These are phyloP conservation scores for Trichogramma dendrolimi DNA, from an alignment of 2,888 invertebrate species.

Conservation along the genomic window DNA sequence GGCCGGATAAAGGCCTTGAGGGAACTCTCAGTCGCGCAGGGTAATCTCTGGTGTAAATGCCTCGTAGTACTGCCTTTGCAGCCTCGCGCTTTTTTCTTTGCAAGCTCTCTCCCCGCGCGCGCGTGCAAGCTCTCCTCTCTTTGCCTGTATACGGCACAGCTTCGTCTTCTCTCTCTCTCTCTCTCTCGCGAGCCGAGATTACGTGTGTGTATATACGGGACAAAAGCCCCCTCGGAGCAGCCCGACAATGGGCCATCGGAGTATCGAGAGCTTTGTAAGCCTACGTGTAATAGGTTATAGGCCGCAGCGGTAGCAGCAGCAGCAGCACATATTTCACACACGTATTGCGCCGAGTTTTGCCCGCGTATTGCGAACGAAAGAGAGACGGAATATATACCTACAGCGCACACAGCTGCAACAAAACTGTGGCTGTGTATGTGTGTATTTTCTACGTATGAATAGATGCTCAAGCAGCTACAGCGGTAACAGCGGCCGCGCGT, in stretches of 20 bases:
- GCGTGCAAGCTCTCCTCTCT: neutral
- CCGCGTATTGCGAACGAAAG: no score
- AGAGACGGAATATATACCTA: no score
- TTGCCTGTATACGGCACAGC: neutral
- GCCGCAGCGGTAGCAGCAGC: no score
- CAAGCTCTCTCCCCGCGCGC: neutral
- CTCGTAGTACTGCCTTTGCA: constrained; percentile 12
- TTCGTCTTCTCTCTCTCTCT: neutral
- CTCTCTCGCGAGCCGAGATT: neutral
- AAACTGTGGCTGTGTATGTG: no score
- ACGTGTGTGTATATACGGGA: constrained; percentile 19
- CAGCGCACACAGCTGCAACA: no score
- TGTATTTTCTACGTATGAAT: no score
- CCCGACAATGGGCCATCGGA: constrained; percentile 41
- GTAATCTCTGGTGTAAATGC: constrained; percentile 33
- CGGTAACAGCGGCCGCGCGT: no score
- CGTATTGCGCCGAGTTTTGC: no score
- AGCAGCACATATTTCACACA: no score
- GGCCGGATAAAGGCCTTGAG: neutral
- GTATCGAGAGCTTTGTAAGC: constrained; percentile 25
- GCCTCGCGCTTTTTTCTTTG: neutral
- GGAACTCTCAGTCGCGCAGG: neutral
- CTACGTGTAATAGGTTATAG: no score
- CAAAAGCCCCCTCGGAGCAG: constrained; percentile 29
- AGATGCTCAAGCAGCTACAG: no score